Percentiles rank a stretch among this genome's conserved stretches.
Conservation (phyloP, 2,113 vertebrate genomes). For the Chaenogobius annularis region DNA sequence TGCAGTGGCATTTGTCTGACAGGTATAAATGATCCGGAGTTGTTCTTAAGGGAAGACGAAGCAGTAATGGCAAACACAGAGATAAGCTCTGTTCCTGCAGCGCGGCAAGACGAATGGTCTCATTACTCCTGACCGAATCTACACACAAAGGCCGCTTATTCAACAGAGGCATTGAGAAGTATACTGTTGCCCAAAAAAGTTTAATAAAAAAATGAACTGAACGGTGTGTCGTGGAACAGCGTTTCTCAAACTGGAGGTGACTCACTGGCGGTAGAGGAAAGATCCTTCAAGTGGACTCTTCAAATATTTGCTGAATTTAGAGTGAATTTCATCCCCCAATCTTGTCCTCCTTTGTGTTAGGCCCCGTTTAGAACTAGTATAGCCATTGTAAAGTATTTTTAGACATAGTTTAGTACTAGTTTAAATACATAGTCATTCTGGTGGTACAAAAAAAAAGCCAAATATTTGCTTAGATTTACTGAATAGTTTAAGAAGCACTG, state of each 20-base stretch:
- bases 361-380: no score
- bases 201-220: slow-evolving; percentile 1
- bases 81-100: slow-evolving; percentile 58
- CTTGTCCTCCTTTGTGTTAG: neutral
- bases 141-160: slow-evolving; percentile 40
- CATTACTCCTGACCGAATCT: slow-evolving; percentile 65
- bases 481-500: no score
- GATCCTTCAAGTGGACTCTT: no score
- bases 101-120: slow-evolving; percentile 66
- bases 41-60: slow-evolving; percentile 50
- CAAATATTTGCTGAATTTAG: neutral
- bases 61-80: slow-evolving; percentile 56
- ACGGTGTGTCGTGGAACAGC: neutral
- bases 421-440: neutral
- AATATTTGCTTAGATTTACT: no score
- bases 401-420: neutral
- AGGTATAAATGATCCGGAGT: slow-evolving; percentile 56
- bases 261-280: no score
- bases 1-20: slow-evolving; percentile 36
- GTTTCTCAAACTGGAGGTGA: neutral
- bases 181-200: slow-evolving; percentile 16
- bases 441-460: neutral
- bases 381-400: neutral
- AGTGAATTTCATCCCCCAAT: neutral
- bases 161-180: slow-evolving; percentile 22